Conservation (phyloP, 2,113 vertebrate species). For the Fukomys damarensis region DNA sequence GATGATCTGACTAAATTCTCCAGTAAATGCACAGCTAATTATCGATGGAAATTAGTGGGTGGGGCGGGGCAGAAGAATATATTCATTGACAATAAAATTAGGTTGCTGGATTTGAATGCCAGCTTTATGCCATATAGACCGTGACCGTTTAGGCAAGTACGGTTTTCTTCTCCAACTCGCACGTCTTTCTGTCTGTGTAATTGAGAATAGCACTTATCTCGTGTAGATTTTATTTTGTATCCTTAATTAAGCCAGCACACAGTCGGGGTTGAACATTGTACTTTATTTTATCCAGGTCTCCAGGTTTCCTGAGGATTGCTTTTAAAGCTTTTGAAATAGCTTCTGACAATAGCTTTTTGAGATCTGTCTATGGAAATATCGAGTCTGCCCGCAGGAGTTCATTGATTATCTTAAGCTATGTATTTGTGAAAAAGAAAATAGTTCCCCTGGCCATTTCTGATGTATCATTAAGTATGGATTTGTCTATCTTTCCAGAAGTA, state of each 20-base stretch:
- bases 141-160: neutral
- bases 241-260: neutral
- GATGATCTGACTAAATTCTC: neutral
- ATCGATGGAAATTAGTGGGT: neutral
- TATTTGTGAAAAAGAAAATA: constrained; percentile 31
- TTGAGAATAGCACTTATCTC: neutral
- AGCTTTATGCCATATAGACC: neutral
- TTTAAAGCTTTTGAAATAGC: neutral
- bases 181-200: neutral
- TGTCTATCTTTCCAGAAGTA: neutral
- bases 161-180: neutral
- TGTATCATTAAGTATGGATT: neutral
- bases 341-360: constrained; percentile 42
- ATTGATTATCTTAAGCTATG: constrained; percentile 23
- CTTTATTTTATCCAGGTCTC: neutral
- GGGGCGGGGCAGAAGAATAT: neutral
- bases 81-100: neutral
- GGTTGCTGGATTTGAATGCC: neutral
- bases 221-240: neutral
- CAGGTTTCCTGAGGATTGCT: neutral
- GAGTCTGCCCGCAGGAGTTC: neutral
- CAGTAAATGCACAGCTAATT: neutral
- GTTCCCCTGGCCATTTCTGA: neutral
- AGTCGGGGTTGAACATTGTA: neutral
- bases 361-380: neutral